Base-by-base conservation (phyloP, 2,113 vertebrate species). In the Seriola quinqueradiata region DNA sequence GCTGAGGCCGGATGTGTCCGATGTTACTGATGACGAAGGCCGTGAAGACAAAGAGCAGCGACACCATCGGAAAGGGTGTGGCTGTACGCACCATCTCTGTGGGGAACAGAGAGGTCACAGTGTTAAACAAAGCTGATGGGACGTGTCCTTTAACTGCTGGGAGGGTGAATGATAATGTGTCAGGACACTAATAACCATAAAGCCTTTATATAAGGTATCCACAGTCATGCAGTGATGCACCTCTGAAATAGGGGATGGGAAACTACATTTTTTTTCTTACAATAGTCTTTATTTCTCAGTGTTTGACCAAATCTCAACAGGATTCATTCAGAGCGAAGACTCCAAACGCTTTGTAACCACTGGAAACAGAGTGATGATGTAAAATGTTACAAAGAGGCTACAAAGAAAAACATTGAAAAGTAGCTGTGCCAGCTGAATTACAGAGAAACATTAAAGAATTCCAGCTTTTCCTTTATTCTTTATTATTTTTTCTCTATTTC, bases 11-110 rank as follows among this genome's bases (percentile, higher is more conserved):
- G 88, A 99, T 95, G 92, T 99, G 98, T 12, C 98, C 98, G 0
- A 99, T 97, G 93, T 99, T 99, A 92, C 97, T 99, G 88, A 99
- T 96, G 92, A 99, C 97, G 70, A 99, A 99, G 69, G 97, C 98
- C 0, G 97, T 98, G 95, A 99, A 99, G 95, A 99, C 99, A 85
- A 99, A 99, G 92, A 99, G 97, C 84, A 99, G 96, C 68, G 98
- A 99, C 92, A 99, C 98, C 94, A 99, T 96, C 0, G 98, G 98
- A 93, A 99, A 99, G 0, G 97, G 98, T 0, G 98, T 99, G 79
- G 98, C 97, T 0, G 98, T 99, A 34, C 97, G 96, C 67, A 99
- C 98, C 98, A 99, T 99, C 92, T 99, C 98, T 99, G 38, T 4
- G 42, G 32, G 65, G 67, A 28, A 77, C 78, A 70, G 10, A 77